Conservation (phyloP, 2,797 vertebrate species). For the Gobio occitaniae region DNA sequence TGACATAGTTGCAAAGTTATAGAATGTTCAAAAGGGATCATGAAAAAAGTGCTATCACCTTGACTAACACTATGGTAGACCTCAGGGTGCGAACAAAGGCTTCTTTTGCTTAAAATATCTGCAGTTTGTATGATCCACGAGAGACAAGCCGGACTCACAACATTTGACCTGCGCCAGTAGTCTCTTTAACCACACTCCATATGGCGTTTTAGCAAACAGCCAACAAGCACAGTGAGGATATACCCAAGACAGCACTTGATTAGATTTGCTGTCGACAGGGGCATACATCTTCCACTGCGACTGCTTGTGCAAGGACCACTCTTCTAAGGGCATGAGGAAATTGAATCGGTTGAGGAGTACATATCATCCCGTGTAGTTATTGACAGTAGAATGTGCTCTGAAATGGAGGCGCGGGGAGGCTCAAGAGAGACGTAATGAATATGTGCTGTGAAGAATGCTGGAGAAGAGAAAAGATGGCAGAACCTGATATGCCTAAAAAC, state of each 20-base stretch:
- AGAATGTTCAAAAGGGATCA: no score
- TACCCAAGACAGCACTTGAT: constrained; percentile 67
- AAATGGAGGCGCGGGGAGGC: constrained; percentile 29
- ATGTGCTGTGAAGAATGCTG: constrained; percentile 51
- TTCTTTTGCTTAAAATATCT: background rate
- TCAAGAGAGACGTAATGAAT: constrained; percentile 49
- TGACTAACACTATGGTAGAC: background rate
- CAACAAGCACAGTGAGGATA: constrained; percentile 62
- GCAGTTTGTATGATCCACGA: background rate
- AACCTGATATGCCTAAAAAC: constrained; percentile 45
- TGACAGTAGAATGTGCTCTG: constrained; percentile 56
- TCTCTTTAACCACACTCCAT: constrained; percentile 30
- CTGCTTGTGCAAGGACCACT: constrained; percentile 50
- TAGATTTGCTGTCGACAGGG: constrained; percentile 74
- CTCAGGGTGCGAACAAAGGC: background rate
- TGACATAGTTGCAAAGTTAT: no score
- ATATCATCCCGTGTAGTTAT: constrained; percentile 70
- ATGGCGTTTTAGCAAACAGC: constrained; percentile 41
- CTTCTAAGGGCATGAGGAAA: constrained; percentile 62
- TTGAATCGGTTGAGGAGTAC: constrained; percentile 64
- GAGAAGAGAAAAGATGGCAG: constrained; percentile 34
- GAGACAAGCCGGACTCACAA: background rate
- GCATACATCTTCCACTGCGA: constrained; percentile 72
- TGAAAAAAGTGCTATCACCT: no score
- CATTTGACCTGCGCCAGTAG: constrained; percentile 2